Percentiles rank a stretch among this genome's conserved stretches.
Evolutionary conservation across 2,888 invertebrate species (phyloP).

Genomic region (Ophioninae sp.): DNA sequence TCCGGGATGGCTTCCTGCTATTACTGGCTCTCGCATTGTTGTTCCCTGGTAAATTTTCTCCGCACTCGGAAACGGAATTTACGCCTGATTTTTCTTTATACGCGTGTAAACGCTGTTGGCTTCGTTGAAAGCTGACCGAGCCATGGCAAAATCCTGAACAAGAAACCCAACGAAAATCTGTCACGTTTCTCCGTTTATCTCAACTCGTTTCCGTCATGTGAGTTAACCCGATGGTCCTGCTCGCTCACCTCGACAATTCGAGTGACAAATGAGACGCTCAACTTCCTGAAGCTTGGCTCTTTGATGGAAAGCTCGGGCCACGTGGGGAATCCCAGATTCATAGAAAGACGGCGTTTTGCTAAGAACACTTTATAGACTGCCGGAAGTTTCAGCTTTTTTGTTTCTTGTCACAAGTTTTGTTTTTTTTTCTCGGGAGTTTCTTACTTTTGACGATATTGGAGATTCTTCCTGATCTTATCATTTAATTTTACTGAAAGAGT

Average conservation of each 20-base stretch:
- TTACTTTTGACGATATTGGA: too few species aligned
- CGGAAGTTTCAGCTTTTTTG: too few species aligned
- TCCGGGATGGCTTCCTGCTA: constrained; percentile 55
- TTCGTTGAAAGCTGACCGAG: not conserved
- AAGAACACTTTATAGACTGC: not conserved
- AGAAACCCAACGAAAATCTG: not conserved
- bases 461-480: too few species aligned
- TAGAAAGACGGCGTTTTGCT: not conserved
- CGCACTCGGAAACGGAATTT: constrained; percentile 1
- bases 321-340: not conserved
- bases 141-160: not conserved
- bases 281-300: not conserved
- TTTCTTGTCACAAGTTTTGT: too few species aligned
- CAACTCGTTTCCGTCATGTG: not conserved
- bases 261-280: not conserved
- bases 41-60: constrained; percentile 37
- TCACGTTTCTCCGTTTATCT: not conserved
- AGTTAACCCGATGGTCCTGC: not conserved
- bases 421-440: too few species aligned
- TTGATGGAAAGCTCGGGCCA: not conserved
- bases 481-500: too few species aligned
- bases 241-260: not conserved
- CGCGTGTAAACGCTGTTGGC: not conserved
- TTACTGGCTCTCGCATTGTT: constrained; percentile 42
- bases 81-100: not conserved